Evolutionary conservation across 2,888 invertebrate genomes (phyloP).

Genomic region (Epirrhoe tristata): DNA sequence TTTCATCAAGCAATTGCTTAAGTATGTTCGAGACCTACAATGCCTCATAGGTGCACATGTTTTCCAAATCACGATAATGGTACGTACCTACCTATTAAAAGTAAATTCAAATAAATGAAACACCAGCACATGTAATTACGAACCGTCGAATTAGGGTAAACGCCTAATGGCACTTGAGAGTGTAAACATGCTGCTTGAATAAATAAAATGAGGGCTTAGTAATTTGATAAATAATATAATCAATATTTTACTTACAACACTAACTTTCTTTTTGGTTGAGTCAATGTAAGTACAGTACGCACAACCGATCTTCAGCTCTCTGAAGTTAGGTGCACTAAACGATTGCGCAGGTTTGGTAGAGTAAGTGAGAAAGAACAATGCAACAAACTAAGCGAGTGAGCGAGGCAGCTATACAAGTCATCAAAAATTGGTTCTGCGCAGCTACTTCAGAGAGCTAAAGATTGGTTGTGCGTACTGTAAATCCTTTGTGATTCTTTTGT

Average conservation of each 20-base stretch:
- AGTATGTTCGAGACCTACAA: background rate
- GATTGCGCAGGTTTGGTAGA: too few species aligned
- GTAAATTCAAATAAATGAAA: slow-evolving; percentile 12
- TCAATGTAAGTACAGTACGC: background rate
- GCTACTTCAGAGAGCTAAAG: too few species aligned
- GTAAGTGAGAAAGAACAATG: too few species aligned
- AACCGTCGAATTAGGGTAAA: slow-evolving; percentile 52
- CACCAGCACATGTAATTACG: slow-evolving; percentile 44
- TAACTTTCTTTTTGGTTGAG: background rate
- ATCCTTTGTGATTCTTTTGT: too few species aligned
- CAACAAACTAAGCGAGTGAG: too few species aligned
- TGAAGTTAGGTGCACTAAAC: too few species aligned
- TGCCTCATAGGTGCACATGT: background rate
- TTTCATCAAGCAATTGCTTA: too few species aligned
- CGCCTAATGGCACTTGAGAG: slow-evolving; percentile 46
- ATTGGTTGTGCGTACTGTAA: too few species aligned
- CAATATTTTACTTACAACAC: background rate
- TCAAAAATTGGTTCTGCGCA: too few species aligned
- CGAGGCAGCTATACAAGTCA: too few species aligned
- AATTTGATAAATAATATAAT: slow-evolving; percentile 26
- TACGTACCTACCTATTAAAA: too few species aligned
- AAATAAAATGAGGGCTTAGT: slow-evolving; percentile 48
- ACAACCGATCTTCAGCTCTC: too few species aligned
- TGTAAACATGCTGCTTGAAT: slow-evolving; percentile 51
- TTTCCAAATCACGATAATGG: slow-evolving; percentile 49